Base-by-base conservation (phyloP, 2,113 vertebrate genomes). In the Ornithorhynchus anatinus region DNA sequence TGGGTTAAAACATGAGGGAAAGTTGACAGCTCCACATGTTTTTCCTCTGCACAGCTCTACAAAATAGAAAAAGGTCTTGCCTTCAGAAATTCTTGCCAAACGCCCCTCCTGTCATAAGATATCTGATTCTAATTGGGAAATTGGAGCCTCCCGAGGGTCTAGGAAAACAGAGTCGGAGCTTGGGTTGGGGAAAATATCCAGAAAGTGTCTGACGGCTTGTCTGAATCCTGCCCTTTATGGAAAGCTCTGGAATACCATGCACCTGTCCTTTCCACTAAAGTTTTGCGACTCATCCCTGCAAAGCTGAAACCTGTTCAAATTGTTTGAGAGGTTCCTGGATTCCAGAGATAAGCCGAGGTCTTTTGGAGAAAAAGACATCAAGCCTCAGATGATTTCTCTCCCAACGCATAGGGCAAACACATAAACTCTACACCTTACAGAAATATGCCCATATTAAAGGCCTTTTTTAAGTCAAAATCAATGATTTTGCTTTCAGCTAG, bases 401-500 rank as follows among this genome's bases (percentile, higher is more conserved):
- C 64, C 51, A 80, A 27, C 53, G 23, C 67, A 53, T 45, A 74
- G 22, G 1, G 72, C 37, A 80, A 82, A 68, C 56, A 72, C 31
- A 31, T 67, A 68, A 58, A 76, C 48, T 77, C 58, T 60, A 75
- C 79, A 19, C 22, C 69, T 72, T 71, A 72, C 39, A 86, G 72
- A 73, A 72, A 75, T 47, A 10, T 75, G 53, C 66, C 81, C 78
- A 68, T 85, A 79, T 77, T 75, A 54, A 22, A 39, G n/a, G 77
- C 44, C 72, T 62, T 50, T 78, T 77, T 82, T 85, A 80, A 40
- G n/a, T 59, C 73, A 72, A 80, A 92, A 84, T 91, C 89, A 76
- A 77, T 92, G 86, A 64, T 87, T 87, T 81, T 86, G 63, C 77
- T 86, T 89, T 86, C 70, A 63, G 54, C 70, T 67, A 40, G 27